Evolutionary conservation across 1,140 invertebrate genomes (phyloP), one percentile per base, ranked within the genome.

Genomic region (Brachionus manjavacas): DNA sequence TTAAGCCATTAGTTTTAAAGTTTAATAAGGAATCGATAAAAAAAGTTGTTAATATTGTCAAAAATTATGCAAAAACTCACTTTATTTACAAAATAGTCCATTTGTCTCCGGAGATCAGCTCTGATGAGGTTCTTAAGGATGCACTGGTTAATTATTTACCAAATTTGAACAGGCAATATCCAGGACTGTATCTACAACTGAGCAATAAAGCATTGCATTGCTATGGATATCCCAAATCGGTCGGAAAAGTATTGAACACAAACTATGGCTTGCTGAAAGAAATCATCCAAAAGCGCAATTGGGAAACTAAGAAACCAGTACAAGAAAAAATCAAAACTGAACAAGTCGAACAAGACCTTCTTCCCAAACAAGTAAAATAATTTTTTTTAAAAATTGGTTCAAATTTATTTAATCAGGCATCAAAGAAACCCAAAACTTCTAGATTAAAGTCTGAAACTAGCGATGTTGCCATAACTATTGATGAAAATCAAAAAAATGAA

Each of bases 21-120:
- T 49, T 49, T 76, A 46, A 46, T 25, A 76, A 76, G 6, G 72
- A 76, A 28, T 76, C 43, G 11, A 46, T 49, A 1, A 49, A 49
- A 14, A 76, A 76, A 76, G 9, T 25, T 12, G 25, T 49, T 49
- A 49, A 76, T n/a, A 12, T 46, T 11, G 25, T 49, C 12, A 76
- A 76, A 31, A 49, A 46, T 49, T 76, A 49, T 76, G 72, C 72
- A 0, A 28, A 46, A 76, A 76, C 12, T 49, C 72, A 76, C 12
- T 76, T 76, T 76, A 35, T 76, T 4, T 76, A 76, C 25, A 46
- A 76, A 76, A 49, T 76, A 25, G 72, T 76, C 28, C 43, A 76
- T 49, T 16, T 76, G 12, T 23, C 41, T n/a, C n/a, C 41, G 4
- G 20, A 7, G 12, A 76, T 49, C 14, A 6, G 20, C 11, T 49